phyloP scores from a whole-genome alignment of 2,113 vertebrate species.

The Heteronetta atricapilla region DNA sequence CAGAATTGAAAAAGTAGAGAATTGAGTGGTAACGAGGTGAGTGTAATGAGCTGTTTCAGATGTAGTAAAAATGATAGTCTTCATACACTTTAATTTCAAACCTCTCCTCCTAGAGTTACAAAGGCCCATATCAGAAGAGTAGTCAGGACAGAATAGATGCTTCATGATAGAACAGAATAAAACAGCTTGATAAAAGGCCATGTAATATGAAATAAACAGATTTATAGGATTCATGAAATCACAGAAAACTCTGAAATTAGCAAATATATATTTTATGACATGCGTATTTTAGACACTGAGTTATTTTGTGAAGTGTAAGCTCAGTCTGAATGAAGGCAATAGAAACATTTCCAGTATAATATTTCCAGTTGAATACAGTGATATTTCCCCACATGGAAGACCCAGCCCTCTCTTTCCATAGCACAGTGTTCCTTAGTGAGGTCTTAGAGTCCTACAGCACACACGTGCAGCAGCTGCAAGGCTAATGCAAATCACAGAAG shows the following conservation, averaged over 20 bases:
- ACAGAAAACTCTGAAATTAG: constrained; percentile 34
- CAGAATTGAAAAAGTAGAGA: background rate
- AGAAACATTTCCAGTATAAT: constrained; percentile 58
- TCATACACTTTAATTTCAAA: background rate
- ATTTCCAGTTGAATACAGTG: constrained; percentile 40
- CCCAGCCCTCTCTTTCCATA: constrained; percentile 65
- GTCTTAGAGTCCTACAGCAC: background rate
- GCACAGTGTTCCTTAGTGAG: constrained; percentile 53
- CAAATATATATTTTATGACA: constrained; percentile 7
- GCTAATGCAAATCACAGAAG: constrained; percentile 68
- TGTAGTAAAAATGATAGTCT: background rate
- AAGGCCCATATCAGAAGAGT: background rate
- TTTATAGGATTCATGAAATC: constrained; percentile 3
- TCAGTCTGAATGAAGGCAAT: background rate
- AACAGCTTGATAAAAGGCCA: background rate
- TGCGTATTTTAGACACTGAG: background rate
- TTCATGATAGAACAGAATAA: background rate
- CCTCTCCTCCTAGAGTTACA: background rate
- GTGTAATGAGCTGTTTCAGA: background rate
- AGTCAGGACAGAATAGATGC: background rate
- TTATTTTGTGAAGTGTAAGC: constrained; percentile 8
- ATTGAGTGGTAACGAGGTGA: background rate
- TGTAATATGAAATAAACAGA: background rate
- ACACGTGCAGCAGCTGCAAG: constrained; percentile 59
- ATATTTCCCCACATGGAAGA: constrained; percentile 50